phyloP scores from a whole-genome alignment of 2,888 invertebrate genomes.

The Agrilus mali region DNA sequence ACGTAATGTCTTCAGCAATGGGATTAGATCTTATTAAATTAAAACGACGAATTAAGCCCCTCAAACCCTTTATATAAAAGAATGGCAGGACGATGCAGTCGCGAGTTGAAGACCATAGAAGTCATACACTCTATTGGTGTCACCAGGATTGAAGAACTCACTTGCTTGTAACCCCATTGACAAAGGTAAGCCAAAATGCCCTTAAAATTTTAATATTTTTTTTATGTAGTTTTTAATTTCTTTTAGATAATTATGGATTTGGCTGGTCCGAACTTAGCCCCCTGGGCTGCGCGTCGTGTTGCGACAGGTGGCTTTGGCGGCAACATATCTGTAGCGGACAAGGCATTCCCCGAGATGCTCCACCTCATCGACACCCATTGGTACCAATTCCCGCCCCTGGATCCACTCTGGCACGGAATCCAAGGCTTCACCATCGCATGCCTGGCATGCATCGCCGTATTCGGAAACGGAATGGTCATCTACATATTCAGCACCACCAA shows the following conservation, averaged over 20 bases:
- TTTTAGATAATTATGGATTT: constrained; percentile 10
- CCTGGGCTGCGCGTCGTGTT: constrained; percentile 33
- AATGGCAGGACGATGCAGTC: no score
- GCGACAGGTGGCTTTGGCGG: constrained; percentile 30
- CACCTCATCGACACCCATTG: constrained; percentile 67
- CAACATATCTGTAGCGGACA: constrained; percentile 75
- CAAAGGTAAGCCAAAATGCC: no score
- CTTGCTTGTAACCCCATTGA: no score
- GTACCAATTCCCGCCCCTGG: constrained; percentile 83
- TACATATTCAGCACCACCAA: constrained; percentile 66
- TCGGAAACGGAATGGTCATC: constrained; percentile 61
- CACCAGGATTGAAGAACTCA: no score
- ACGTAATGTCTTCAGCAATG: no score
- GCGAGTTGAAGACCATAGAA: no score
- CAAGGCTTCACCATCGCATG: constrained; percentile 66
- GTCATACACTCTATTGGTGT: no score
- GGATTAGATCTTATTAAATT: no score
- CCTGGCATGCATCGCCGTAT: constrained; percentile 56
- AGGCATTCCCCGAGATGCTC: constrained; percentile 62
- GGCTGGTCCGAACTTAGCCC: constrained; percentile 38
- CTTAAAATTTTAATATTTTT: no score
- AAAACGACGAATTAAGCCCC: no score
- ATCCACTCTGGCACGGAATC: constrained; percentile 76
- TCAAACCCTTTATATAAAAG: no score
- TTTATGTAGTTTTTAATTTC: no score